Evolutionary conservation across 92 coral and sea anemone genomes (phyloP), one percentile per base, ranked within the genome.

Genomic region (Metridium senile): DNA sequence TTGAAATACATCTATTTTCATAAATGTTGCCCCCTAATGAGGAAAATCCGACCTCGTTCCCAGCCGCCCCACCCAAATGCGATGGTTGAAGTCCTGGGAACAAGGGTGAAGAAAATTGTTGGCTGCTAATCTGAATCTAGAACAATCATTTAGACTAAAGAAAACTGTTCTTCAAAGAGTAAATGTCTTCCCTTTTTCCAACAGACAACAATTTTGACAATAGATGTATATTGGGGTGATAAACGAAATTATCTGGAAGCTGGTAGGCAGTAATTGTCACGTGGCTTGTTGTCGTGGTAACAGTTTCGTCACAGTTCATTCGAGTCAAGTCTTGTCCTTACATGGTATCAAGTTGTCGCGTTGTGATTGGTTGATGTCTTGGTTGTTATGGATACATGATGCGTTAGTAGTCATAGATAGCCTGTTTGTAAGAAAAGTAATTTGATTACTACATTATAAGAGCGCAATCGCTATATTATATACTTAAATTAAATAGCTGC

Each of bases 331-430:
- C 65, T 59, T 59, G 65, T 59, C 65, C 65, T 59, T 59, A 59
- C 22, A 19, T 59, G 65, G 65, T 26, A 28, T 26, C 16, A 26
- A 1, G 16, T 59, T 21, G 65, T 59, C 65, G 22, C 29, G 65
- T 59, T 4, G 28, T 69, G 75, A 51, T 70, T 70, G 39, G 75
- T 56, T 70, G 62, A 22, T 30, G 45, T 28, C 13, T 52, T 72
- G 32, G 76, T 56, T 56, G 76, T 72, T 65, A 72, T 72, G 66
- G 76, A 53, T 53, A 33, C 76, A 39, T 56, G 20, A 22, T 53
- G 76, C 8, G 13, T 28, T 72, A 29, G n/a, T 26, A 53, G 29
- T 28, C 27, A 63, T 29, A 21, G 65, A 2, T 58, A 27, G 45
- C 45, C 69, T 63, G 69, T 63, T 63, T 63, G 31, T 30, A 63